Evolutionary conservation across 2,797 vertebrate species (phyloP).

Genomic region (Pseudochirops cupreus): DNA sequence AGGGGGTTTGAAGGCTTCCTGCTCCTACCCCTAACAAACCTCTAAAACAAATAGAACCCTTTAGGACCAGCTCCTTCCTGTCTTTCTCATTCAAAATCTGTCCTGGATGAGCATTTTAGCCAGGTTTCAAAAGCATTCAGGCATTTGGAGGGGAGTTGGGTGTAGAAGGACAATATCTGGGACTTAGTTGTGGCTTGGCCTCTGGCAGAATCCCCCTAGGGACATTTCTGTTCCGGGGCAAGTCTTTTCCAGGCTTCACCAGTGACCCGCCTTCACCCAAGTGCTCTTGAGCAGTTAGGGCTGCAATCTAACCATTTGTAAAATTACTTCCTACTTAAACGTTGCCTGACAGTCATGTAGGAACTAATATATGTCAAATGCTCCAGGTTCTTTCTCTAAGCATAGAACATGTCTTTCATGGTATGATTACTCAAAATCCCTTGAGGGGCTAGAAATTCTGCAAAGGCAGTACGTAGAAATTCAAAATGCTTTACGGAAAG

Average conservation of each 20-base stretch:
- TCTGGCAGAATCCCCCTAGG: not conserved
- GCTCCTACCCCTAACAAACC: not conserved
- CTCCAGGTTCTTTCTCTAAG: not conserved
- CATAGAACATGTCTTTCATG: not conserved
- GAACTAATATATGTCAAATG: not conserved
- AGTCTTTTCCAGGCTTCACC: not conserved
- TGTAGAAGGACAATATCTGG: not conserved
- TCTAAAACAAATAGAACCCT: not conserved
- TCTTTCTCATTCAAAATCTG: not conserved
- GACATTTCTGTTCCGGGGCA: not conserved
- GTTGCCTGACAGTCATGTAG: not conserved
- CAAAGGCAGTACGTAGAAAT: not conserved
- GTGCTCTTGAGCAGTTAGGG: not conserved
- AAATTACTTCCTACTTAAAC: not conserved
- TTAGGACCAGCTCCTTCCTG: not conserved
- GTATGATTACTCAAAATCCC: not conserved
- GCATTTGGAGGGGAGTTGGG: not conserved
- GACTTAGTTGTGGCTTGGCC: not conserved
- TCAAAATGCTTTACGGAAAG: conserved; percentile 1
- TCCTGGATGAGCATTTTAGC: not conserved
- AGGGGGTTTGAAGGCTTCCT: not conserved
- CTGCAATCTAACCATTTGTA: conserved; percentile 1
- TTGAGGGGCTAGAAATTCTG: not conserved
- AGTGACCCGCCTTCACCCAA: not conserved
- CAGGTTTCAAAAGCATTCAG: not conserved